Conservation (phyloP, 2,888 invertebrate genomes). For the Norana najaformis region DNA sequence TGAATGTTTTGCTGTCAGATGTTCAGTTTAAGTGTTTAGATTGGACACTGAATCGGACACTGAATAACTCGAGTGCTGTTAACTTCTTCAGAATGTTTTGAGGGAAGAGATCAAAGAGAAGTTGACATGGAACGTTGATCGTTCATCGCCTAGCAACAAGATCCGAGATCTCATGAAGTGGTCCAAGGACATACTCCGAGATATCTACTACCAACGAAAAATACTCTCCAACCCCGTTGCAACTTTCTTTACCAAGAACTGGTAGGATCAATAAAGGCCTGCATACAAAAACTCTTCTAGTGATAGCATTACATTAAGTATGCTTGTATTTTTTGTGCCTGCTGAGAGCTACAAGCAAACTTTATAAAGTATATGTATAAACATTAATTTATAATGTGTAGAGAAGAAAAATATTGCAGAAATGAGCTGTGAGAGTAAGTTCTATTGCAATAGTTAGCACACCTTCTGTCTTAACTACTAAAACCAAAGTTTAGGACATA, state of each 20-base stretch:
- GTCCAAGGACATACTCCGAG: slow-evolving; percentile 63
- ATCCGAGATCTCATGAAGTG: slow-evolving; percentile 63
- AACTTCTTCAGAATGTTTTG: slow-evolving; percentile 57
- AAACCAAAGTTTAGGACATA: no score
- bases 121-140: slow-evolving; percentile 62
- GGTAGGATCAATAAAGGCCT: slow-evolving; percentile 48
- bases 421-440: neutral
- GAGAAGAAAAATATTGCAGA: neutral
- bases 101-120: slow-evolving; percentile 63
- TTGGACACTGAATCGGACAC: neutral
- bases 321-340: no score
- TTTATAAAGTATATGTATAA: neutral
- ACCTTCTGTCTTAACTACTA: no score
- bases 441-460: no score
- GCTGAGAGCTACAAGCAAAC: neutral
- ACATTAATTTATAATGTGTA: neutral
- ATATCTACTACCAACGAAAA: slow-evolving; percentile 61
- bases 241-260: slow-evolving; percentile 60
- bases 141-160: slow-evolving; percentile 62
- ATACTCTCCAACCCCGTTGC: slow-evolving; percentile 60
- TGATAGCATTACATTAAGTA: neutral
- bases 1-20: neutral
- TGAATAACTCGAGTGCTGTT: slow-evolving; percentile 7
- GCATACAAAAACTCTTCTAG: neutral
- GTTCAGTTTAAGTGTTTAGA: neutral